Percentiles rank a stretch among this genome's conserved stretches.
Conservation (phyloP, 1,140 invertebrate species). For the Probaryconus sp. region DNA sequence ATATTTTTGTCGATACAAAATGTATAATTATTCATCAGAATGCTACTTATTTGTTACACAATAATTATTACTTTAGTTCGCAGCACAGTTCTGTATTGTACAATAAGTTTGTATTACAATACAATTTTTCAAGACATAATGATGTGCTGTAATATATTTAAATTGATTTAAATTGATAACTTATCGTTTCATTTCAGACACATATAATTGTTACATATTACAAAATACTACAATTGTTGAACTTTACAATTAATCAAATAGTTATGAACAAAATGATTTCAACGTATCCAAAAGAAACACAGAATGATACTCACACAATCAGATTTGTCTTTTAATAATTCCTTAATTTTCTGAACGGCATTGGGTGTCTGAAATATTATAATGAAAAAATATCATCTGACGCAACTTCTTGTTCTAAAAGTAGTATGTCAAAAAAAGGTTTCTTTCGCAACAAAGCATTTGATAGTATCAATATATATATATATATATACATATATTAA, state of each 20-base stretch:
- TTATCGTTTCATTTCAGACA: too few species aligned
- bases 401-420: slow-evolving; percentile 41
- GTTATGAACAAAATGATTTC: too few species aligned
- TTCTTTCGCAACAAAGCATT: slow-evolving; percentile 36
- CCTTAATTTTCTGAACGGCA: slow-evolving; percentile 90
- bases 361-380: slow-evolving; percentile 84
- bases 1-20: slow-evolving; percentile 68
- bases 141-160: too few species aligned
- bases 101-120: too few species aligned
- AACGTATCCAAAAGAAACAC: not conserved
- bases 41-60: too few species aligned
- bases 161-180: too few species aligned
- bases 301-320: slow-evolving; percentile 83
- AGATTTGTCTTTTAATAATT: slow-evolving; percentile 84
- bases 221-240: slow-evolving; percentile 64
- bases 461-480: slow-evolving; percentile 16
- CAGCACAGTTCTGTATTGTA: too few species aligned
- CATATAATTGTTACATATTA: slow-evolving; percentile 14
- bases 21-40: too few species aligned
- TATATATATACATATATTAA: not conserved
- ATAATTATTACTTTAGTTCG: too few species aligned
- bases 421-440: slow-evolving; percentile 30
- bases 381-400: slow-evolving; percentile 59
- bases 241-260: not conserved
- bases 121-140: too few species aligned